A percentile compares a stretch with the other conserved stretches of the same genome.
phyloP scores from a whole-genome alignment of 2,113 vertebrate species.

The Gallinago jamesoni region DNA sequence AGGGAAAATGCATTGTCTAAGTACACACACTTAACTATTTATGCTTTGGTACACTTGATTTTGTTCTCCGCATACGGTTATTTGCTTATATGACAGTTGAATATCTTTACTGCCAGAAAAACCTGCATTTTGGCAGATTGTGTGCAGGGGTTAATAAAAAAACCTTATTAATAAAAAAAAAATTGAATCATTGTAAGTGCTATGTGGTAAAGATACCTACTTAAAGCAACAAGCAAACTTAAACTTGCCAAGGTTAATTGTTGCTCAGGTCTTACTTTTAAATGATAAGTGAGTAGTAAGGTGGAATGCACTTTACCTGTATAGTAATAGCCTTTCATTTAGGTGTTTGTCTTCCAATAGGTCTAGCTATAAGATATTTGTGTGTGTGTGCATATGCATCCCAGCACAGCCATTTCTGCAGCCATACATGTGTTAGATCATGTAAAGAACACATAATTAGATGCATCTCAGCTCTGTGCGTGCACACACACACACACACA shows the following conservation, averaged over 20 bases:
- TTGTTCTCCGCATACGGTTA: not conserved
- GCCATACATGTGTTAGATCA: not conserved
- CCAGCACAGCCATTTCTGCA: not conserved
- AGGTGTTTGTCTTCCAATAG: not conserved
- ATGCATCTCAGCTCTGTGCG: not conserved
- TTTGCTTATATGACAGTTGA: not conserved
- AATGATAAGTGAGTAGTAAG: not conserved
- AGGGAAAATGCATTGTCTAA: not conserved
- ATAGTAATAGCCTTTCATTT: not conserved
- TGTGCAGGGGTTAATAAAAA: not conserved
- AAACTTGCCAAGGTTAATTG: not conserved
- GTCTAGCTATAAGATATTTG: not conserved
- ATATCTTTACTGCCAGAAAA: not conserved
- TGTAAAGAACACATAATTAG: not conserved
- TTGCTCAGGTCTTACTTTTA: not conserved
- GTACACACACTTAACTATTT: not conserved
- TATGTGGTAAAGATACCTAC: not conserved
- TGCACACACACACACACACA: too few species aligned
- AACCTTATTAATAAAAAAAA: not conserved
- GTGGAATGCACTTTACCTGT: not conserved
- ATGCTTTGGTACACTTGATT: not conserved
- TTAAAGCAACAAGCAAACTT: not conserved
- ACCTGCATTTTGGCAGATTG: not conserved
- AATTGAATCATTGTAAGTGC: not conserved
- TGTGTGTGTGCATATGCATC: not conserved